Evolutionary conservation across 2,113 vertebrate species (phyloP).

Genomic region (Nesospiza acunhae): DNA sequence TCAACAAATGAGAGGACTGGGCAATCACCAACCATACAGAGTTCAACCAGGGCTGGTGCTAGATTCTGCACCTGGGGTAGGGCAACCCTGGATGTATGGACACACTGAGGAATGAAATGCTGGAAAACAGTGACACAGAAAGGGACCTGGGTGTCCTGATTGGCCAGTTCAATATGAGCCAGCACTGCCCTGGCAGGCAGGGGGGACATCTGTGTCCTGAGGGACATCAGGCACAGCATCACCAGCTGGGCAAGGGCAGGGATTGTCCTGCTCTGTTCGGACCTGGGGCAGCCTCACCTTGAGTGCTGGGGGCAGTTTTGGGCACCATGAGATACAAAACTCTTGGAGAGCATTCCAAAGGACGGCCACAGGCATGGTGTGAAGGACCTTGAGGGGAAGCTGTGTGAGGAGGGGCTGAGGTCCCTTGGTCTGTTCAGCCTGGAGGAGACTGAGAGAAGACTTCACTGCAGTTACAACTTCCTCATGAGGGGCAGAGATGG

Average conservation of each 20-base stretch:
- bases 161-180: not conserved
- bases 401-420: fast-evolving
- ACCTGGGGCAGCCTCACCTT: fast-evolving
- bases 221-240: fast-evolving
- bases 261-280: not conserved
- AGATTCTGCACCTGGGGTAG: not conserved
- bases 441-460: not conserved
- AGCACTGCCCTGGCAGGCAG: not conserved
- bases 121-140: not conserved
- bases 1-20: not conserved
- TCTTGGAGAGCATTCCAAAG: not conserved
- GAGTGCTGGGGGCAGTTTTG: not conserved
- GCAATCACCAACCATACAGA: fast-evolving
- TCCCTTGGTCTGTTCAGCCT: not conserved
- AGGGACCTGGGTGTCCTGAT: not conserved
- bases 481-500: fast-evolving
- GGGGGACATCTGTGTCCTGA: not conserved
- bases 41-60: not conserved
- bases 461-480: not conserved
- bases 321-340: fast-evolving
- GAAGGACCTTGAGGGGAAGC: not conserved
- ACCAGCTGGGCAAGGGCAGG: fast-evolving
- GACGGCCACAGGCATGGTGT: not conserved
- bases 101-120: not conserved
- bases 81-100: not conserved